These are phyloP conservation scores for Drosophila nebulosa DNA, from an alignment of 1,140 invertebrate genomes.

Conservation along the genomic window DNA sequence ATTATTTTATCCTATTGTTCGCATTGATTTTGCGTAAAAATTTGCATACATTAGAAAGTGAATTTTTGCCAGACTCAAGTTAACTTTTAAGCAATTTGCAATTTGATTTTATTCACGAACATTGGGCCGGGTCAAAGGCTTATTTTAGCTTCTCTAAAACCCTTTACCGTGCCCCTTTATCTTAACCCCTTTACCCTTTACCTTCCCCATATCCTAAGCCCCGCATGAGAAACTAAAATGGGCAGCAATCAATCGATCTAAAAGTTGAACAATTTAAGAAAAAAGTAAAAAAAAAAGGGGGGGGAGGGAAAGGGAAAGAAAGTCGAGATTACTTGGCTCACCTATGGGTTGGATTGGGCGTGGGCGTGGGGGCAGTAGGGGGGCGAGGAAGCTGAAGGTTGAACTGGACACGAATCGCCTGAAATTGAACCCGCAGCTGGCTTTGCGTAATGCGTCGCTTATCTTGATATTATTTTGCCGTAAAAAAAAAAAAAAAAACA, in stretches of 20 bases:
- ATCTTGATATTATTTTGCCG: slow-evolving; percentile 72
- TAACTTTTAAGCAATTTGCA: slow-evolving; percentile 45
- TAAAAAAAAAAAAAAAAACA: slow-evolving; percentile 48
- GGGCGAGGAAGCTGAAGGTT: too few relatives aligned
- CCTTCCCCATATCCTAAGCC: slow-evolving; percentile 18
- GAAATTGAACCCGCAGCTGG: slow-evolving; percentile 12
- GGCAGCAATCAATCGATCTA: slow-evolving; percentile 74
- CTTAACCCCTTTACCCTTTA: neutral
- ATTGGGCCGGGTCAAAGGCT: slow-evolving; percentile 3
- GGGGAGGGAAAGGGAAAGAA: neutral
- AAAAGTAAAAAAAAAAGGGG: slow-evolving; percentile 1
- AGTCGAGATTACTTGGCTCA: neutral
- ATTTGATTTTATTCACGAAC: slow-evolving; percentile 59
- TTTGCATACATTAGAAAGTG: neutral
- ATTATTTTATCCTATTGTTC: neutral
- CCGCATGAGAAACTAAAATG: slow-evolving; percentile 66
- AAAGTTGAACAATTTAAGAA: slow-evolving; percentile 57
- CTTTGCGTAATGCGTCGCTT: slow-evolving; percentile 60
- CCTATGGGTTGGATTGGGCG: slow-evolving; percentile 20
- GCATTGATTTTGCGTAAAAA: neutral
- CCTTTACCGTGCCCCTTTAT: too few relatives aligned
- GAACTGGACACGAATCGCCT: slow-evolving; percentile 14
- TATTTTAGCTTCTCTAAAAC: neutral
- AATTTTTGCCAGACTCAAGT: slow-evolving; percentile 10
- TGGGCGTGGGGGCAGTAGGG: slow-evolving; percentile 14